Evolutionary conservation across 2,113 vertebrate species (phyloP).

Genomic region (Cettia cetti): DNA sequence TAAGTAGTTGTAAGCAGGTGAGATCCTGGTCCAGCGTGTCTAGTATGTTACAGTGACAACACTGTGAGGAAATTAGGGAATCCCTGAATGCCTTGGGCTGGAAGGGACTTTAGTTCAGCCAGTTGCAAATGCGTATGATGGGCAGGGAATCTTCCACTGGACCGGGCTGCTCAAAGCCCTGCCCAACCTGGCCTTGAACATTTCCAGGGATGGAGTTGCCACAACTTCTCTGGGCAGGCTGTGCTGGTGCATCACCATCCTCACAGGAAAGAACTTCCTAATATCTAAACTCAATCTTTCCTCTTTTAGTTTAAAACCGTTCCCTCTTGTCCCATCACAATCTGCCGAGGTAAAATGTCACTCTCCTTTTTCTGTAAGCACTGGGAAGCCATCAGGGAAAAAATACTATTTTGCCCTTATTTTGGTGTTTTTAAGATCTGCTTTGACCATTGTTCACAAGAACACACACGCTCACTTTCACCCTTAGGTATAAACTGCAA

Average conservation of each 20-base stretch:
- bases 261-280: too few species aligned
- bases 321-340: neutral
- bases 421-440: neutral
- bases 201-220: neutral
- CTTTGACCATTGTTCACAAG: neutral
- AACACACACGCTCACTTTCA: accelerated
- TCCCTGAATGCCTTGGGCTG: neutral
- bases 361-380: neutral
- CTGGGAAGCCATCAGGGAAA: neutral
- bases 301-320: neutral
- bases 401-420: neutral
- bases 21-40: neutral
- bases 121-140: neutral
- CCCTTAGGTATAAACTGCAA: neutral
- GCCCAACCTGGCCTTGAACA: neutral
- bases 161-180: neutral
- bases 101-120: neutral
- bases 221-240: neutral
- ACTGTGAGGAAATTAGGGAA: neutral
- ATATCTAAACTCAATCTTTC: neutral
- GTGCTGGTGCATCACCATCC: neutral
- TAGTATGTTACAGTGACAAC: neutral
- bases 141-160: neutral
- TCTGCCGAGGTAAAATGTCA: neutral
- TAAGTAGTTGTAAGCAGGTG: neutral